phyloP scores from a whole-genome alignment of 1,140 invertebrate genomes.

The Holotrichia oblita region DNA sequence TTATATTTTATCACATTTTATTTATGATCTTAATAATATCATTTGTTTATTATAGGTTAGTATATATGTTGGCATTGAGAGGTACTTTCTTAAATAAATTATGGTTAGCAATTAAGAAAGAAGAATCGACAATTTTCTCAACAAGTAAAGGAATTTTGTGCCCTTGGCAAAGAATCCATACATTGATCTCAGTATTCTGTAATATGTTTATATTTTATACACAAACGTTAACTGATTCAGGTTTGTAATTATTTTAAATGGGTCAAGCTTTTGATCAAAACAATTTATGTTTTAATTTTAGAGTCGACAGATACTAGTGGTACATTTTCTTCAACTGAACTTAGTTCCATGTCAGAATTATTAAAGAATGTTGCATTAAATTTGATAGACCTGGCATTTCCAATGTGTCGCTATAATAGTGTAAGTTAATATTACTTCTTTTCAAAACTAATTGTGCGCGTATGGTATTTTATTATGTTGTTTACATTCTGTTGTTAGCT shows the following conservation, averaged over 20 bases:
- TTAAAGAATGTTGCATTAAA: constrained; percentile 86
- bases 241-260: constrained; percentile 42
- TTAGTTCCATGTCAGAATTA: constrained; percentile 73
- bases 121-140: constrained; percentile 43
- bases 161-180: constrained; percentile 56
- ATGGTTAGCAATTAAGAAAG: constrained; percentile 69
- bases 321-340: constrained; percentile 71
- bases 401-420: constrained; percentile 67
- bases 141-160: constrained; percentile 26
- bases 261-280: background rate
- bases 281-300: constrained; percentile 43
- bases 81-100: constrained; percentile 81
- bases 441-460: background rate
- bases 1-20: too few species aligned
- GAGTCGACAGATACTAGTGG: constrained; percentile 63
- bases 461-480: too few species aligned
- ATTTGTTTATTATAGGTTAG: constrained; percentile 68
- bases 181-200: constrained; percentile 58
- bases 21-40: background rate
- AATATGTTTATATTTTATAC: constrained; percentile 61
- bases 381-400: constrained; percentile 89
- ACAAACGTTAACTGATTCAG: constrained; percentile 59
- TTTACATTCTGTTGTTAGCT: too few species aligned
- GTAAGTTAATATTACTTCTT: constrained; percentile 14
- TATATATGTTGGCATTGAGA: constrained; percentile 89